Base-by-base conservation (phyloP, 2,888 invertebrate genomes). In the Neoaliturus tenellus region DNA sequence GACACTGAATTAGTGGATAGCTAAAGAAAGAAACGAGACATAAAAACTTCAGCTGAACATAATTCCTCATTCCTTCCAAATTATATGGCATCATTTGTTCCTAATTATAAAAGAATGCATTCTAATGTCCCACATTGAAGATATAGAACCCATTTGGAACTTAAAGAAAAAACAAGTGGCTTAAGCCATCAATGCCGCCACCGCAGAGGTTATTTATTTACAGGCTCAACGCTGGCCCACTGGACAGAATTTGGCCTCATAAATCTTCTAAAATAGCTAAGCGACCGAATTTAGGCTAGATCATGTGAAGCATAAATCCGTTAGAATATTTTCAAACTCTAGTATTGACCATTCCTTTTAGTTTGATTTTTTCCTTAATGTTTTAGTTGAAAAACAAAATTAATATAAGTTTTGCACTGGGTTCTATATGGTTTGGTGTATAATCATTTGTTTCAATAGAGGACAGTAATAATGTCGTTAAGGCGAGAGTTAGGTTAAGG, bases 51-150 rank as follows among this genome's bases (percentile, higher is more conserved):
- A 39, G 12, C 5, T 39, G 6, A 39, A 39, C 39, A 12, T 39
- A 39, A n/a, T n/a, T n/a, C n/a, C 8, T 39, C 39, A 12, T 39
- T 39, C n/a, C 5, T 23, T 23, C n/a, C 14, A 33, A 67, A 31
- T 67, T 71, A 75, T 75, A 28, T 28, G 48, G 2, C 48, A 10
- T 14, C 48, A 48, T 75, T 67, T 67, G 67, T 67, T 31, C 35
- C 67, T 67, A 67, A 67, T 67, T 67, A 67, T 35, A 28, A 67
- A 67, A 28, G 75, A 75, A 75, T 75, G 75, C 31, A 12, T 8
- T 17, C 44, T 25, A n/a, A 14, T 48, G 71, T 35, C 41, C 41
- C 23, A 33, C 23, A 33, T 1, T 8, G 28, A 48, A 75, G 75
- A 75, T 75, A 48, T 75, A 75, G 44, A 23, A 3, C 23, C 8